A percentile compares a stretch with the other conserved stretches of the same genome.
Evolutionary conservation across 1,140 invertebrate genomes (phyloP).

Genomic region (Drosophila mayri): DNA sequence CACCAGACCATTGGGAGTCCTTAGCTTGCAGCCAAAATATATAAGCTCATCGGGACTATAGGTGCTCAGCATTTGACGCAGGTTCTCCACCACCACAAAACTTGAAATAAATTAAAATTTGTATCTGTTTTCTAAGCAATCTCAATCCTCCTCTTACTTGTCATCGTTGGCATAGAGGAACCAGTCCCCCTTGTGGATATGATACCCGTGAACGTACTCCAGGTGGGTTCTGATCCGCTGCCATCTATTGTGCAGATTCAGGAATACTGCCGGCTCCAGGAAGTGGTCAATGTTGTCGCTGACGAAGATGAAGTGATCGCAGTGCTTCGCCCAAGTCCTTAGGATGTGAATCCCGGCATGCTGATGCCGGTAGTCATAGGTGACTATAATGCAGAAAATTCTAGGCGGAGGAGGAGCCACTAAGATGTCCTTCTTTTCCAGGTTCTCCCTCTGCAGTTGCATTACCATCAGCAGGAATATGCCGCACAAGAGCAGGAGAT

Average conservation of each 20-base stretch:
- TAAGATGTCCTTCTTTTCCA: neutral
- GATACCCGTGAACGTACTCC: slow-evolving; percentile 62
- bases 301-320: slow-evolving; percentile 65
- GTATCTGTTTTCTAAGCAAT: no score
- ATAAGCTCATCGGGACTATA: slow-evolving; percentile 50
- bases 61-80: slow-evolving; percentile 53
- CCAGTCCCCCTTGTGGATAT: slow-evolving; percentile 64
- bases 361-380: slow-evolving; percentile 38
- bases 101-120: slow-evolving; percentile 16
- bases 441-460: neutral
- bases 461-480: slow-evolving; percentile 27
- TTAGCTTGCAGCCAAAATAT: slow-evolving; percentile 71
- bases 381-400: slow-evolving; percentile 67
- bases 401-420: neutral
- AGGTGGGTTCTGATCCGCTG: slow-evolving; percentile 42
- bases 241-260: slow-evolving; percentile 52
- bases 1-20: slow-evolving; percentile 26
- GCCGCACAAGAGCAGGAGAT: slow-evolving; percentile 20
- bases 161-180: slow-evolving; percentile 66
- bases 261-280: slow-evolving; percentile 60
- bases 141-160: slow-evolving; percentile 39
- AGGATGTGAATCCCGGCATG: slow-evolving; percentile 41
- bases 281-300: slow-evolving; percentile 54
- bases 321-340: slow-evolving; percentile 60
- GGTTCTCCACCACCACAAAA: slow-evolving; percentile 70